Evolutionary conservation across 2,888 invertebrate species (phyloP).

Genomic region (Pecten maximus): DNA sequence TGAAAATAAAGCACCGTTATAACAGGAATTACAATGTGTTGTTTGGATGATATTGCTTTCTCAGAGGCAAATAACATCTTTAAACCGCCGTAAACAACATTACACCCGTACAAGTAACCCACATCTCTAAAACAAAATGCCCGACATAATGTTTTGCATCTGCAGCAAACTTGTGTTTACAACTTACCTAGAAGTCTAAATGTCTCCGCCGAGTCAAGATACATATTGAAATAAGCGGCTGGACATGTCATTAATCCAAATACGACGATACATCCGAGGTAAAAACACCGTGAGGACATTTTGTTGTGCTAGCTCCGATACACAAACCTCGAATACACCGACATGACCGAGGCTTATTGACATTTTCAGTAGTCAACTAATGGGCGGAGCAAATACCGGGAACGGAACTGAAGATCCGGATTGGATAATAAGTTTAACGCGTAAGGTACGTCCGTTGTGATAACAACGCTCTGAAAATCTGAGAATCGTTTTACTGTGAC

Average conservation of each 20-base stretch:
- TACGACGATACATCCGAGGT: slow-evolving; percentile 62
- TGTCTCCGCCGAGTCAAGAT: slow-evolving; percentile 74
- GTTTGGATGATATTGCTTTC: neutral
- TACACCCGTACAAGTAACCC: slow-evolving; percentile 33
- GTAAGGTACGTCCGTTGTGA: too few relatives aligned
- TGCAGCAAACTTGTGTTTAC: slow-evolving; percentile 19
- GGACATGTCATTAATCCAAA: slow-evolving; percentile 65
- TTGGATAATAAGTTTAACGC: too few relatives aligned
- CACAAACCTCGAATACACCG: slow-evolving; percentile 19
- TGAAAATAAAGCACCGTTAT: slow-evolving; percentile 37
- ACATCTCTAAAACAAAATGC: slow-evolving; percentile 46
- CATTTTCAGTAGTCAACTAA: slow-evolving; percentile 40
- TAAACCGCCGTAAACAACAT: slow-evolving; percentile 38
- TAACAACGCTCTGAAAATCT: neutral
- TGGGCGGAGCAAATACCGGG: slow-evolving; percentile 35
- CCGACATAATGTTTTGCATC: slow-evolving; percentile 11
- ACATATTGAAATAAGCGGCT: slow-evolving; percentile 71
- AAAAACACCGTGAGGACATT: neutral
- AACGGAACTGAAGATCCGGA: slow-evolving; percentile 24
- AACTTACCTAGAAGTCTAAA: slow-evolving; percentile 75
- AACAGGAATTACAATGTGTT: slow-evolving; percentile 39
- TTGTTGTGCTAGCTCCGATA: slow-evolving; percentile 35
- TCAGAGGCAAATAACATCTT: slow-evolving; percentile 17
- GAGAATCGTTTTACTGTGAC: neutral
- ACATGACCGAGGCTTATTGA: slow-evolving; percentile 37